Evolutionary conservation across 2,888 invertebrate genomes (phyloP), one percentile per base, ranked within the genome.

Genomic region (Vanessa cardui): DNA sequence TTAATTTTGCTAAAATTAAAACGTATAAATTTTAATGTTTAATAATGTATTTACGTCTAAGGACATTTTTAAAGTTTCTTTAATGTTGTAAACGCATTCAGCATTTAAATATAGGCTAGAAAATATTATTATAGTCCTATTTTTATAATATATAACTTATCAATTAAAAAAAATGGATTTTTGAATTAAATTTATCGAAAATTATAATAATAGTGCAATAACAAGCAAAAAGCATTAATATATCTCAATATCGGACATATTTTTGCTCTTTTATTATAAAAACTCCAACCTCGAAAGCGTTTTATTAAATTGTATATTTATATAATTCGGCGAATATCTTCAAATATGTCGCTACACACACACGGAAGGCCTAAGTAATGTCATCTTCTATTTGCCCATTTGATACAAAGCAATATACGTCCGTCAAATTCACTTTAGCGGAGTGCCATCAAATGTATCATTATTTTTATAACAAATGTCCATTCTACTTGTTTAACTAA

Each of bases 401-500:
- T 39, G 62, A 65, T 64, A 65, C 56, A 71, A 72, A 73, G 65
- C 61, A 72, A 73, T 72, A 66, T 69, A 62, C 59, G 69, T 64
- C 66, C 70, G 69, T 71, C 68, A 71, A 76, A 74, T 77, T 78
- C 76, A 76, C 75, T 76, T 77, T 76, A 83, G 80, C 64, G 71
- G 69, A 68, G 78, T 80, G 76, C 79, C 74, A 80, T 79, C 78
- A 78, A 76, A 75, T 77, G 80, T 78, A 80, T 83, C 80, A 82
- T 83, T 85, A 85, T 87, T 84, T 83, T 80, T 83, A 67, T 76
- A 82, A 78, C 78, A 79, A 79, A 82, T 81, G 84, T 80, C 84
- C 83, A 87, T 86, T 87, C 85, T 84, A 81, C 84, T 84, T 88
- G 87, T 88, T 83, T 85, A 87, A 88, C 85, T 85, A 89, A 88